Conservation (phyloP, 2,797 vertebrate genomes). For the Myiothlypis coronata region DNA sequence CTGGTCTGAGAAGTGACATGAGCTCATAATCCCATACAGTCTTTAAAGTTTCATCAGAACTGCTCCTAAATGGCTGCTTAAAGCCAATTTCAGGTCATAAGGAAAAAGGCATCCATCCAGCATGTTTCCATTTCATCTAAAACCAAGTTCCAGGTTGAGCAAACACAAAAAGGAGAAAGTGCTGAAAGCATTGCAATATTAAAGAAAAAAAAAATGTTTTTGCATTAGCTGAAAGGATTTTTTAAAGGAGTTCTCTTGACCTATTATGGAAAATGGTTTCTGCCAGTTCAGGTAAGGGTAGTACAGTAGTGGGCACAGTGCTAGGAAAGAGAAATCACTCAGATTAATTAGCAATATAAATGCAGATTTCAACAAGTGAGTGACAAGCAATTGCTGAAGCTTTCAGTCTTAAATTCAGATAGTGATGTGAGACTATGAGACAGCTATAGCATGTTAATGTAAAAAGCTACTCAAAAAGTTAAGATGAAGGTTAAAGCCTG, state of each 20-base stretch:
- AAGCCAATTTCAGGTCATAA: background rate
- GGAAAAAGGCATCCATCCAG: background rate
- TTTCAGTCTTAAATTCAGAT: slow-evolving; percentile 29
- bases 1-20: background rate
- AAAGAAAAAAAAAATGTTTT: background rate
- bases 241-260: background rate
- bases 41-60: slow-evolving; percentile 7
- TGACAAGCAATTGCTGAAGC: slow-evolving; percentile 18
- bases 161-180: background rate
- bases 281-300: background rate
- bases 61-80: background rate
- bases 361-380: slow-evolving; percentile 54
- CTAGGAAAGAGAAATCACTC: background rate
- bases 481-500: slow-evolving; percentile 16
- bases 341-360: slow-evolving; percentile 56
- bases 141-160: background rate
- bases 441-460: slow-evolving; percentile 30
- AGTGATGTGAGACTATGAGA: background rate
- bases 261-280: background rate
- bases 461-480: slow-evolving; percentile 19
- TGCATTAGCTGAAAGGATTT: background rate
- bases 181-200: background rate
- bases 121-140: background rate
- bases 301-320: background rate
- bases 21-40: background rate